Evolutionary conservation across 2,888 invertebrate species (phyloP).

Genomic region (Drosophila aldrichi): DNA sequence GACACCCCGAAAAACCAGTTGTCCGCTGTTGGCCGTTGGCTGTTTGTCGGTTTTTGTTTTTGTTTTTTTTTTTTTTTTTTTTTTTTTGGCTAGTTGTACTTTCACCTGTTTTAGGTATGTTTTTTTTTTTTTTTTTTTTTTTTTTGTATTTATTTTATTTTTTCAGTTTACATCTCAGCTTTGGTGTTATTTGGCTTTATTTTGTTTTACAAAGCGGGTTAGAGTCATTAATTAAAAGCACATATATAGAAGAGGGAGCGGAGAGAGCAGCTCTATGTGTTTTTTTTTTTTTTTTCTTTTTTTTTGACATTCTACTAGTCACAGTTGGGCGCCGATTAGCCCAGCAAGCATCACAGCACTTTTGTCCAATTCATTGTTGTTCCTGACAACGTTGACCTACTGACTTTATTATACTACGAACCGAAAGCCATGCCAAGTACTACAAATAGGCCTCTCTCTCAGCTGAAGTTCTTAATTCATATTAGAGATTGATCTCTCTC

Average conservation of each 20-base stretch:
- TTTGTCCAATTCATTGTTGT: constrained; percentile 42
- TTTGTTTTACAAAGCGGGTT: constrained; percentile 69
- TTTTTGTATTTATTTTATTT: constrained; percentile 10
- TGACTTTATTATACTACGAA: constrained; percentile 48
- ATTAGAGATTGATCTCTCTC: too few relatives aligned
- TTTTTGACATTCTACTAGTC: constrained; percentile 42
- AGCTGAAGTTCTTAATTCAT: neutral
- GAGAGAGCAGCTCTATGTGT: constrained; percentile 27
- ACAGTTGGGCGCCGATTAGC: constrained; percentile 54
- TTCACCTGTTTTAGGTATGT: constrained; percentile 64
- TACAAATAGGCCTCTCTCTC: neutral
- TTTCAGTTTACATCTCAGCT: constrained; percentile 42
- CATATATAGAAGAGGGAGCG: constrained; percentile 9
- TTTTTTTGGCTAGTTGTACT: constrained; percentile 61
- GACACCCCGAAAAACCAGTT: constrained; percentile 57
- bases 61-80: neutral
- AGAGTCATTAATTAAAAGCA: constrained; percentile 66
- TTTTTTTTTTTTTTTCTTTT: constrained; percentile 6
- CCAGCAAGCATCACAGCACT: constrained; percentile 32
- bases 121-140: constrained; percentile 14
- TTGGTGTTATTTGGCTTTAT: constrained; percentile 53
- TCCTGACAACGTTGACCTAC: constrained; percentile 50
- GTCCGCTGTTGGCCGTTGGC: constrained; percentile 11
- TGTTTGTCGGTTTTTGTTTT: constrained; percentile 15
- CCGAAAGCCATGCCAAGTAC: constrained; percentile 18